phyloP scores from a whole-genome alignment of 2,888 invertebrate species.

The Periphyllus acericola region DNA sequence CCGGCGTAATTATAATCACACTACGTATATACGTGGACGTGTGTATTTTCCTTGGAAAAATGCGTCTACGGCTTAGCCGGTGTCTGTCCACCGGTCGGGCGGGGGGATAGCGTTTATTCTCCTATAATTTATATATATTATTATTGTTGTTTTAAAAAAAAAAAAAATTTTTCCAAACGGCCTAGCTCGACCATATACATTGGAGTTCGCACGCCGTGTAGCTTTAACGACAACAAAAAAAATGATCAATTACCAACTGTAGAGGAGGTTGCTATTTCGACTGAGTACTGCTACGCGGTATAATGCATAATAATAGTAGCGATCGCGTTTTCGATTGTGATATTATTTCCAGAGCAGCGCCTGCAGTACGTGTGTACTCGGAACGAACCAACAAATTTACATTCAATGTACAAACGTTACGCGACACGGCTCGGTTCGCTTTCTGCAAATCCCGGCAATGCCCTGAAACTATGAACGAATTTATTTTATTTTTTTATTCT shows the following conservation, averaged over 20 bases:
- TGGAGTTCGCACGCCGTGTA: neutral
- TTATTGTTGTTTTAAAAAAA: neutral
- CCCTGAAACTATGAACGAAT: constrained; percentile 13
- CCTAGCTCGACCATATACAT: neutral
- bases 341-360: constrained; percentile 36
- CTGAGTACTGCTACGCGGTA: no score
- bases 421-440: neutral
- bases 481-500: constrained; percentile 29
- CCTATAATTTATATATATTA: neutral
- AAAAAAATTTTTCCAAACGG: neutral
- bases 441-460: constrained; percentile 3
- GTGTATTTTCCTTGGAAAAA: constrained; percentile 19
- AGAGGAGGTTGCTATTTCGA: neutral
- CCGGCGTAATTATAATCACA: constrained; percentile 10
- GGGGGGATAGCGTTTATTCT: neutral
- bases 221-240: neutral
- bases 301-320: neutral
- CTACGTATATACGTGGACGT: neutral
- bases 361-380: neutral
- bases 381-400: constrained; percentile 36
- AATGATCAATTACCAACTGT: neutral
- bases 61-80: neutral
- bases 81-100: constrained; percentile 8
- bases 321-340: constrained; percentile 21
- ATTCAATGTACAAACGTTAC: constrained; percentile 36